phyloP scores from a whole-genome alignment of 2,888 invertebrate genomes.

The Plebejus melissa region DNA sequence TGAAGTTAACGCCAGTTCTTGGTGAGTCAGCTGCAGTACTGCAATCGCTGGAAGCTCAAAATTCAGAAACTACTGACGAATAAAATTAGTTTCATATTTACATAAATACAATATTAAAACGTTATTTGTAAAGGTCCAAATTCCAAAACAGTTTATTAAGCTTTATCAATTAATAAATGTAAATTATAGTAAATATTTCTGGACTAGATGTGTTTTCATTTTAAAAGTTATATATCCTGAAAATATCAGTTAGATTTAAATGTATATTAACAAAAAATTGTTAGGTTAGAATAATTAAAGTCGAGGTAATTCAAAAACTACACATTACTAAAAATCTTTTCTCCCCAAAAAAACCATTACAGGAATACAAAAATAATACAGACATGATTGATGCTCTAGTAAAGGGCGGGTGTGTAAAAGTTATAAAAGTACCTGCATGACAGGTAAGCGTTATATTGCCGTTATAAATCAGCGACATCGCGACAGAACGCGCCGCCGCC shows the following conservation, averaged over 20 bases:
- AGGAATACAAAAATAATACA: background rate
- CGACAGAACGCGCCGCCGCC: constrained; percentile 52
- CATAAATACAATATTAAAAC: background rate
- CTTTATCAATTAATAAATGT: background rate
- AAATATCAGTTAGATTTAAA: no score
- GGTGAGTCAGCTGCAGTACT: constrained; percentile 53
- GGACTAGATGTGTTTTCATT: no score
- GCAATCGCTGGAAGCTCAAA: constrained; percentile 42
- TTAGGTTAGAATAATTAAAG: no score
- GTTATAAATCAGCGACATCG: constrained; percentile 70
- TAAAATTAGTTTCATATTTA: constrained; percentile 26
- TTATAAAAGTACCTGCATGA: constrained; percentile 75
- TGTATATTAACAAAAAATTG: no score
- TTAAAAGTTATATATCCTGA: no score
- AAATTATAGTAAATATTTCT: no score
- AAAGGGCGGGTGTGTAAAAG: constrained; percentile 34
- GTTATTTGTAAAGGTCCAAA: background rate
- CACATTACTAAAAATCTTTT: no score
- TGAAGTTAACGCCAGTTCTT: constrained; percentile 66
- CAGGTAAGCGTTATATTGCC: constrained; percentile 72
- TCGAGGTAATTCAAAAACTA: no score
- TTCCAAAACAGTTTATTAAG: background rate
- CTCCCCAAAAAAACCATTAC: no score
- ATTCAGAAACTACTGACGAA: constrained; percentile 35
- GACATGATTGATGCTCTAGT: constrained; percentile 26